Evolutionary conservation across 2,888 invertebrate genomes (phyloP).

Genomic region (Drosophila quinaria): DNA sequence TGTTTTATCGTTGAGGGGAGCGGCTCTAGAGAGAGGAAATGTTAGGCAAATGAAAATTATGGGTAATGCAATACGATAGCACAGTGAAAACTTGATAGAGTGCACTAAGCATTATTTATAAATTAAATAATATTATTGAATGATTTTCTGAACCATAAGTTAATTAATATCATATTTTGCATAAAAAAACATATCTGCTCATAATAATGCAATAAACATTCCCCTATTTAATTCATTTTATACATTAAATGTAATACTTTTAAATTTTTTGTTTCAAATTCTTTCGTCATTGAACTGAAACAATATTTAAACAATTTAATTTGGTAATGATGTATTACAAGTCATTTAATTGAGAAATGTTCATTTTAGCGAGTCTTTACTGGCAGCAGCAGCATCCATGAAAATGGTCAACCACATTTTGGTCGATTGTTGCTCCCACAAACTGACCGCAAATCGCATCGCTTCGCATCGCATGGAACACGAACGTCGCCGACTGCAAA

Average conservation of each 20-base stretch:
- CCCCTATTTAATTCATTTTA: background rate
- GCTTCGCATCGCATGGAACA: conserved; percentile 28
- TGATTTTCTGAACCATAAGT: too few relatives aligned
- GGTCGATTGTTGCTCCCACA: conserved; percentile 38
- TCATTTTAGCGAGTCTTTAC: conserved; percentile 28
- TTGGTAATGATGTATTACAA: conserved; percentile 1
- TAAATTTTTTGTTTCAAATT: background rate
- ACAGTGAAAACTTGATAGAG: conserved; percentile 24
- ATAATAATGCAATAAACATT: background rate
- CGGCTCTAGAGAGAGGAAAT: conserved; percentile 14
- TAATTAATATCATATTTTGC: too few relatives aligned
- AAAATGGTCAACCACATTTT: conserved; percentile 33
- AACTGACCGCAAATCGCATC: conserved; percentile 50
- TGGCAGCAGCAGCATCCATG: background rate
- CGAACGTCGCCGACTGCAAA: conserved; percentile 60
- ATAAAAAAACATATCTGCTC: background rate
- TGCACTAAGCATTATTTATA: background rate
- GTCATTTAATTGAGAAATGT: conserved; percentile 14
- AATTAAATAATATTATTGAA: too few relatives aligned
- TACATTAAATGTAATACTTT: background rate
- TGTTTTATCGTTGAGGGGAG: conserved; percentile 15
- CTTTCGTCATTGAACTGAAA: background rate
- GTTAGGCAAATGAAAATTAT: conserved; percentile 32
- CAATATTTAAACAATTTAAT: background rate
- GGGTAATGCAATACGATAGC: conserved; percentile 40